Percentiles rank a stretch among this genome's conserved stretches.
Conservation (phyloP, 2,797 vertebrate species). For the Acipenser ruthenus region DNA sequence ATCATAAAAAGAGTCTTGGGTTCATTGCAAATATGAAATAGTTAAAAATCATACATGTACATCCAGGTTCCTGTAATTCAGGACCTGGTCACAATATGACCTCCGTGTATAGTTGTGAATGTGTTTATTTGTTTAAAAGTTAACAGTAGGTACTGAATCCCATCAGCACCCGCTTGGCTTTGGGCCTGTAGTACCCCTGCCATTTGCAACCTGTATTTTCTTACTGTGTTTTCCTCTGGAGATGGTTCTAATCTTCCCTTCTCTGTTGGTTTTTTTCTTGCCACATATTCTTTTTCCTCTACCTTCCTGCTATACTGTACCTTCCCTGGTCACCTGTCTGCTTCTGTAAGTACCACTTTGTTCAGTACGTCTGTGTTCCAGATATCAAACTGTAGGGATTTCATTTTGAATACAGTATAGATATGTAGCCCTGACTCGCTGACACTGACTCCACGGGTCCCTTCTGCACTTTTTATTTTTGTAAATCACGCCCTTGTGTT, state of each 20-base stretch:
- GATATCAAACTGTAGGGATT: not conserved
- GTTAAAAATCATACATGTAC: no score
- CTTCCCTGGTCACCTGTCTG: constrained; percentile 43
- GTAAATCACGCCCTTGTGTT: not conserved
- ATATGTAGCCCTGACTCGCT: not conserved
- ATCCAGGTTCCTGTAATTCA: no score
- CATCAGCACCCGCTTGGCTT: constrained; percentile 23
- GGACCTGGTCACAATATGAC: no score
- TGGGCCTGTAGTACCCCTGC: no score
- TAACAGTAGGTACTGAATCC: no score
- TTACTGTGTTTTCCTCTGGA: constrained; percentile 27
- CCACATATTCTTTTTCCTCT: constrained; percentile 49
- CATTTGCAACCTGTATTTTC: constrained; percentile 5
- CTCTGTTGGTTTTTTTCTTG: constrained; percentile 46
- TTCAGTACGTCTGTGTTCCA: constrained; percentile 29
- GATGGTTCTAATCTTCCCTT: constrained; percentile 43
- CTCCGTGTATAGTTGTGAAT: no score
- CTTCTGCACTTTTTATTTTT: no score
- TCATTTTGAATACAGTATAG: no score
- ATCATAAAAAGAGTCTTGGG: no score
- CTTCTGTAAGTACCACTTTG: constrained; percentile 54
- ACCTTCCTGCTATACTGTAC: constrained; percentile 41
- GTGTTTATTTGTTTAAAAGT: no score
- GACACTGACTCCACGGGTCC: not conserved
- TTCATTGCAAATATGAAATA: no score